Evolutionary conservation across 2,888 invertebrate species (phyloP), one percentile per base, ranked within the genome.

Genomic region (Microplitis manilae): DNA sequence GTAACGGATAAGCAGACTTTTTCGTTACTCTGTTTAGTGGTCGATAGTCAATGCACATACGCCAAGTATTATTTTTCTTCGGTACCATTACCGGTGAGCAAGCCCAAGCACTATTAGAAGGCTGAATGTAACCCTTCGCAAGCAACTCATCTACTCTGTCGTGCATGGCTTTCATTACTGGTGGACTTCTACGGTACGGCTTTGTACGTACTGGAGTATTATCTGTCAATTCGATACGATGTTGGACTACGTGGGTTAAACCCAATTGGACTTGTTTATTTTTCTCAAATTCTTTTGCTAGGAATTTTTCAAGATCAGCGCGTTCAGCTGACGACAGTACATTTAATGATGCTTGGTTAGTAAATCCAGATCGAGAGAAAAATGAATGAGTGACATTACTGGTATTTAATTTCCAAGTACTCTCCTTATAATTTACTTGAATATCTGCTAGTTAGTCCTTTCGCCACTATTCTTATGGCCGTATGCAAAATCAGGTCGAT

Each of bases 1-100:
- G 80, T 0, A 81, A 17, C 0, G 80, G 82, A 41, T 82, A 81
- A 1, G 79, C 81, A 6, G 80, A 73, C 61, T 80, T 80, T 6
- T 74, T 75, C 0, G 78, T 75, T n/a, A 76, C 50, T 6, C 62
- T 17, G 60, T 81, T 81, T 5, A 81, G 70, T 7, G 73, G 65
- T 0, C 75, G 72, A 50, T 75, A 81, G 17, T 81, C 78, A 1
- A 80, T 60, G n/a, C 76, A 79, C 50, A 81, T 79, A 59, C 80
- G 68, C 13, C 73, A 77, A 0, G 68, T 65, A 5, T 79, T 79
- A 17, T 78, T 79, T 0, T 77, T 68, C 60, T 80, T 79, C 1
- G 71, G 60, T 0, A 68, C 75, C 6, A 79, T 71, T 1, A 79
- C 75, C 2, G 79, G 77, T n/a, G 76, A 75, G 17, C 78, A 75